These are phyloP conservation scores for Denticeps clupeoides DNA, from an alignment of 2,797 vertebrate species.

Conservation along the genomic window DNA sequence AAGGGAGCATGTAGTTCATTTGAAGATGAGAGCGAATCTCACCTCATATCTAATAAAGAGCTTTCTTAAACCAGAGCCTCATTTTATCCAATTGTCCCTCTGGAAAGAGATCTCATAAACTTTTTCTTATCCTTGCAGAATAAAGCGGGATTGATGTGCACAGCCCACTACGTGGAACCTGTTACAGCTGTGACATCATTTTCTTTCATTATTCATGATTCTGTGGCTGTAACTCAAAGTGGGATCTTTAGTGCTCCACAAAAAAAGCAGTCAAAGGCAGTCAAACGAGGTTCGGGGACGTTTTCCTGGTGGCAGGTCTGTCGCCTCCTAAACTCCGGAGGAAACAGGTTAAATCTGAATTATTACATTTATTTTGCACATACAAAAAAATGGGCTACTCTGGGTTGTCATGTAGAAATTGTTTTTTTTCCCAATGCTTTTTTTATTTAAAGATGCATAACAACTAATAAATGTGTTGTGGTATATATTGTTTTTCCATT, in stretches of 20 bases:
- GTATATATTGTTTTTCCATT: no score
- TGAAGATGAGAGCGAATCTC: no score
- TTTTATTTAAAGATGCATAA: no score
- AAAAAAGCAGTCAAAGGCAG: constrained; percentile 24
- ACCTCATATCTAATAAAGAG: constrained; percentile 1
- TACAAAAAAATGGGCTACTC: no score
- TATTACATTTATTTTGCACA: no score
- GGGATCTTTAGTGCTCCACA: constrained; percentile 7
- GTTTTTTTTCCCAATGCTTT: no score
- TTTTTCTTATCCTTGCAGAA: not conserved
- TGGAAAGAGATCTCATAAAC: no score
- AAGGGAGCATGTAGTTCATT: no score
- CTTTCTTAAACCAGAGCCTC: not conserved
- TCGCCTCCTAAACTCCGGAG: constrained; percentile 5
- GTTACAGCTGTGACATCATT: constrained; percentile 18
- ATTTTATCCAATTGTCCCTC: not conserved
- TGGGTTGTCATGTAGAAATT: no score
- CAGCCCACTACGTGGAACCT: not conserved
- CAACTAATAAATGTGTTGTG: no score
- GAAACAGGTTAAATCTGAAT: constrained; percentile 24
- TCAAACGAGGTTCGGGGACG: constrained; percentile 7
- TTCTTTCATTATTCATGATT: constrained; percentile 24
- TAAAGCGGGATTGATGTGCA: not conserved
- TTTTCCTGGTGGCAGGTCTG: constrained; percentile 7
- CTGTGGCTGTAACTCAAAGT: constrained; percentile 13